Conservation (phyloP, 2,888 invertebrate genomes). For the Gymnosoma rotundatum region DNA sequence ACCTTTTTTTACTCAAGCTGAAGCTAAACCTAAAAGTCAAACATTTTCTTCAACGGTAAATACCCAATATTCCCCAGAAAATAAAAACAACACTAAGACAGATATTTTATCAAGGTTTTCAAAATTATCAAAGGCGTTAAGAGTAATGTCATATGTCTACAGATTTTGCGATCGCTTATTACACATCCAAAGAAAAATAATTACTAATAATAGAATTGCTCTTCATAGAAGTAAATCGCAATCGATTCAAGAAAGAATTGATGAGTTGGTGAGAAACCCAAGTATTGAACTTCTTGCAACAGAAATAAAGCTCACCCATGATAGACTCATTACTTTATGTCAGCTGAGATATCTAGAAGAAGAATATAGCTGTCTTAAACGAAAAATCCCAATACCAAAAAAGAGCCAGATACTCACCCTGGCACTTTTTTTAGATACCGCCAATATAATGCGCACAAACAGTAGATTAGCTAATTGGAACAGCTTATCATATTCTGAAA, state of each 20-base stretch:
- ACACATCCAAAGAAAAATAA: neutral
- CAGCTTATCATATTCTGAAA: slow-evolving; percentile 13
- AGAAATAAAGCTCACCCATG: neutral
- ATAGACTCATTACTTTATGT: neutral
- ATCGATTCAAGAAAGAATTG: neutral
- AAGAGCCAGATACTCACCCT: neutral
- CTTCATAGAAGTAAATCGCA: neutral
- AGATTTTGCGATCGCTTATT: neutral
- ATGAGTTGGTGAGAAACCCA: neutral
- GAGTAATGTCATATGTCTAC: slow-evolving; percentile 13
- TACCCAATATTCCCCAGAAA: neutral
- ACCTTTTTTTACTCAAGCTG: neutral
- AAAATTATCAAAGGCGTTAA: slow-evolving; percentile 1
- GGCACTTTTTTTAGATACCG: slow-evolving; percentile 1
- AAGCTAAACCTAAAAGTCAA: neutral
- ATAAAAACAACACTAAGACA: neutral
- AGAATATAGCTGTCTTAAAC: neutral
- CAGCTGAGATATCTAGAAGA: neutral
- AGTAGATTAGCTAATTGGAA: neutral
- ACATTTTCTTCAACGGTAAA: neutral
- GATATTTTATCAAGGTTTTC: slow-evolving; percentile 11
- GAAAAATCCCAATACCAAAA: neutral
- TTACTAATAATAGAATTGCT: neutral
- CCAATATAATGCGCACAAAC: slow-evolving; percentile 3
- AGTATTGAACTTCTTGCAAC: neutral